These are phyloP conservation scores for Rotaria macrura DNA, from an alignment of 2,888 invertebrate genomes.

Conservation along the genomic window DNA sequence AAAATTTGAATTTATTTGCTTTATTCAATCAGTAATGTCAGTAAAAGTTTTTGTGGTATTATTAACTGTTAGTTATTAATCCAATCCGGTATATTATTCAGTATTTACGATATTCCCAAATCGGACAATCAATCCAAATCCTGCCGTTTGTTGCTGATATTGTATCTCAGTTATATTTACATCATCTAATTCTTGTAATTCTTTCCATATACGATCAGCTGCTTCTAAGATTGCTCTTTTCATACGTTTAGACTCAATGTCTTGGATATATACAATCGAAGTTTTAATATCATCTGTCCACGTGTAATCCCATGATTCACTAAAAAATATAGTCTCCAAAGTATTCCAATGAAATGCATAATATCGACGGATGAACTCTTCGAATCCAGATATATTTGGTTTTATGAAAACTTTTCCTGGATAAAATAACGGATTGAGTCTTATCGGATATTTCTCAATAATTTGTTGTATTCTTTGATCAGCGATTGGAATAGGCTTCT, in stretches of 20 bases:
- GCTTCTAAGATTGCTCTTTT: not conserved
- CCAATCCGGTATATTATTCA: no score
- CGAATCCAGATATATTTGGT: not conserved
- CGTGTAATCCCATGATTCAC: not conserved
- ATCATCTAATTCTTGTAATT: not conserved
- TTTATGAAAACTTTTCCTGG: not conserved
- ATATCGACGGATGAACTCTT: not conserved
- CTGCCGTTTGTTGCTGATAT: not conserved
- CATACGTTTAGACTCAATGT: not conserved
- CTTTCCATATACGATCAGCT: not conserved
- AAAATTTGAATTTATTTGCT: no score
- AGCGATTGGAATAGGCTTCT: not conserved
- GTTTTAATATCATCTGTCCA: not conserved
- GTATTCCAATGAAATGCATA: not conserved
- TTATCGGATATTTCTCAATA: not conserved
- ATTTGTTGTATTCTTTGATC: not conserved
- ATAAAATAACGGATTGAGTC: not conserved
- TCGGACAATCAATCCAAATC: not conserved
- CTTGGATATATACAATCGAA: not conserved
- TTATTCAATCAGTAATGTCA: no score
- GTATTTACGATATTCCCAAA: no score
- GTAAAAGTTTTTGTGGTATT: no score
- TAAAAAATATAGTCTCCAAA: not conserved
- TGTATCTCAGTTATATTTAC: not conserved
- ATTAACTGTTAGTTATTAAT: no score